phyloP scores from a whole-genome alignment of 2,888 invertebrate species.

The Parnassius mnemosyne region DNA sequence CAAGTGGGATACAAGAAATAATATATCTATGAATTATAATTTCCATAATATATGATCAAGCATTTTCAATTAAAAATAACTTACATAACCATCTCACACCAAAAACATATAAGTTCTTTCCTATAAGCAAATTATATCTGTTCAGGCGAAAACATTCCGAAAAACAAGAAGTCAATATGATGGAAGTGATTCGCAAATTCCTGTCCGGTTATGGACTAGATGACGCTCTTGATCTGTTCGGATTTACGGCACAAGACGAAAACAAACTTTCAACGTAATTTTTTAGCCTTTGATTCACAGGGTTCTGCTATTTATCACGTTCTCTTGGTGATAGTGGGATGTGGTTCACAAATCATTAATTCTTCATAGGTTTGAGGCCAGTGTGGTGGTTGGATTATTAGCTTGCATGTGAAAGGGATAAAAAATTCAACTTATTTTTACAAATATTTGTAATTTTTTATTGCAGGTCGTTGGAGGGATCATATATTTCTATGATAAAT shows the following conservation, averaged over 20 bases:
- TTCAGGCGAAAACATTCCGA: conserved; percentile 57
- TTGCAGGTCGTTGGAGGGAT: conserved; percentile 39
- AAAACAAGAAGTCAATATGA: conserved; percentile 51
- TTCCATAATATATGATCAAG: too few species aligned
- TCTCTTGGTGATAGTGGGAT: conserved; percentile 21
- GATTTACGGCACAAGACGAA: conserved; percentile 52
- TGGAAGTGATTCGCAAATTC: conserved; percentile 67
- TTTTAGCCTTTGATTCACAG: conserved; percentile 20
- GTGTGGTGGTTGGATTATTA: conserved; percentile 19
- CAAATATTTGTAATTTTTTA: not conserved
- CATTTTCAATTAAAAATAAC: too few species aligned
- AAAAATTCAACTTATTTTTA: not conserved
- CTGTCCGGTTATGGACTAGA: conserved; percentile 65
- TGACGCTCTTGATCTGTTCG: conserved; percentile 61
- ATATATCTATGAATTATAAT: too few species aligned
- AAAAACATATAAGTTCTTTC: not conserved
- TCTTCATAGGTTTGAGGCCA: conserved; percentile 17
- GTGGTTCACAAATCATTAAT: conserved; percentile 20
- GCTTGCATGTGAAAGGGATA: conserved; percentile 12
- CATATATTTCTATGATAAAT: conserved; percentile 64
- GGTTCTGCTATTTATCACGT: conserved; percentile 16
- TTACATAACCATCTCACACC: too few species aligned
- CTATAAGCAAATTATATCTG: conserved; percentile 42
- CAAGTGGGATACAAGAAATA: too few species aligned
- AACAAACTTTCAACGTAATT: conserved; percentile 64